These are phyloP conservation scores for Trachythela sp. DNA, from an alignment of 64 coral and sea anemone genomes.

Conservation along the genomic window DNA sequence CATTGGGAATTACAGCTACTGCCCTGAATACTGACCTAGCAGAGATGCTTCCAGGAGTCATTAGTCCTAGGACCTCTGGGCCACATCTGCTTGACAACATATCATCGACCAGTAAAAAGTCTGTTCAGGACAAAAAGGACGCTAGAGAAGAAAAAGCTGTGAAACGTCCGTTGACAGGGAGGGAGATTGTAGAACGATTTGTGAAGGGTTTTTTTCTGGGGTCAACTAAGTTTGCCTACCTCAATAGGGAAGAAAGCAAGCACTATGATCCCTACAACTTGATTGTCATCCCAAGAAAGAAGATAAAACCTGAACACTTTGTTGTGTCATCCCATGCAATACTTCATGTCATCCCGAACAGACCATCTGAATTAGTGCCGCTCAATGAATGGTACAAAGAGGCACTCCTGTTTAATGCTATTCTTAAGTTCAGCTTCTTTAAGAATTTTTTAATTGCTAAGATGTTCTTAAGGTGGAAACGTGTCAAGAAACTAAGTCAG, in stretches of 20 bases:
- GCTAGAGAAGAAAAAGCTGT: conserved; percentile 34
- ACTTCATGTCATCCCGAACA: conserved; percentile 65
- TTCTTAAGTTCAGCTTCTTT: conserved; percentile 76
- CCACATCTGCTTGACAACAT: background rate
- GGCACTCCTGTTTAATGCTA: conserved; percentile 68
- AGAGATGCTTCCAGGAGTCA: background rate
- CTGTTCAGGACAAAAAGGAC: background rate
- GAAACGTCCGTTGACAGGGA: conserved; percentile 50
- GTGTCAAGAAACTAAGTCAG: conserved; percentile 68
- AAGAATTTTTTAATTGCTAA: conserved; percentile 81
- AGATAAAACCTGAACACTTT: conserved; percentile 89
- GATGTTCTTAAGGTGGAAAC: conserved; percentile 81
- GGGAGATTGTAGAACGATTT: conserved; percentile 80
- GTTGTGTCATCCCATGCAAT: conserved; percentile 89
- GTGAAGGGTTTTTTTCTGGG: conserved; percentile 80
- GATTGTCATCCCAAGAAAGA: conserved; percentile 71
- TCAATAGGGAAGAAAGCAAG: conserved; percentile 63
- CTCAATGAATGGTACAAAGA: conserved; percentile 89
- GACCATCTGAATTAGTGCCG: conserved; percentile 75
- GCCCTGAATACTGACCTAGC: conserved; percentile 9
- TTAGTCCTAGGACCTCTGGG: background rate
- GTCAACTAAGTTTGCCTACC: conserved; percentile 80
- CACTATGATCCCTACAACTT: conserved; percentile 90
- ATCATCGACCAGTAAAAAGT: background rate
- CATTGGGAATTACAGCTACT: conserved; percentile 1